Evolutionary conservation across 2,113 vertebrate species (phyloP).

Genomic region (Notothenia coriiceps): DNA sequence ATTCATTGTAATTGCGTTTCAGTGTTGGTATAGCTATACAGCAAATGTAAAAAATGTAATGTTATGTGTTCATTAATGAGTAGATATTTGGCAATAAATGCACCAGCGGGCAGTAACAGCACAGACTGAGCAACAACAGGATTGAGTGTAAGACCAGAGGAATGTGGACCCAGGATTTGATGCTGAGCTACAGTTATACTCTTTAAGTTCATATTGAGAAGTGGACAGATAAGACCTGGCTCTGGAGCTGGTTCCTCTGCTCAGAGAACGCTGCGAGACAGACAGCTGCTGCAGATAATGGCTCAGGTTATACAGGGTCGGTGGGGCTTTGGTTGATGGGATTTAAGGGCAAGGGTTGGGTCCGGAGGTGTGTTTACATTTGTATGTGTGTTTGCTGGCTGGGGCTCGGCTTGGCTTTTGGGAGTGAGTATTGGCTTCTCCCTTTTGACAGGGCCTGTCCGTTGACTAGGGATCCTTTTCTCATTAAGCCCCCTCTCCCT

Average conservation of each 20-base stretch:
- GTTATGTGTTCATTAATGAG: constrained; percentile 20
- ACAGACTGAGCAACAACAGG: constrained; percentile 15
- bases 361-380: constrained; percentile 43
- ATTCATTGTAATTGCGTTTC: not conserved
- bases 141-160: constrained; percentile 6
- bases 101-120: not conserved
- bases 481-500: constrained; percentile 76
- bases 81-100: constrained; percentile 7
- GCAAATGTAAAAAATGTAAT: constrained; percentile 26
- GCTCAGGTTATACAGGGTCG: constrained; percentile 33
- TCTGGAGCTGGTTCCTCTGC: constrained; percentile 39
- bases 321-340: constrained; percentile 45
- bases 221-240: constrained; percentile 43
- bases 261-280: constrained; percentile 30
- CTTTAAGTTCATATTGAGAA: constrained; percentile 12
- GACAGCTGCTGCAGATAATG: constrained; percentile 60
- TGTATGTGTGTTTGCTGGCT: constrained; percentile 34
- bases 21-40: constrained; percentile 4
- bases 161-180: constrained; percentile 1
- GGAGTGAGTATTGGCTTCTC: constrained; percentile 57
- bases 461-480: constrained; percentile 74
- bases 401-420: constrained; percentile 32
- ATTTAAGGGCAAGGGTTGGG: constrained; percentile 44
- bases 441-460: constrained; percentile 71
- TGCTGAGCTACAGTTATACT: not conserved